Conservation (phyloP, 2,797 vertebrate species). For the Liparis tanakae region DNA sequence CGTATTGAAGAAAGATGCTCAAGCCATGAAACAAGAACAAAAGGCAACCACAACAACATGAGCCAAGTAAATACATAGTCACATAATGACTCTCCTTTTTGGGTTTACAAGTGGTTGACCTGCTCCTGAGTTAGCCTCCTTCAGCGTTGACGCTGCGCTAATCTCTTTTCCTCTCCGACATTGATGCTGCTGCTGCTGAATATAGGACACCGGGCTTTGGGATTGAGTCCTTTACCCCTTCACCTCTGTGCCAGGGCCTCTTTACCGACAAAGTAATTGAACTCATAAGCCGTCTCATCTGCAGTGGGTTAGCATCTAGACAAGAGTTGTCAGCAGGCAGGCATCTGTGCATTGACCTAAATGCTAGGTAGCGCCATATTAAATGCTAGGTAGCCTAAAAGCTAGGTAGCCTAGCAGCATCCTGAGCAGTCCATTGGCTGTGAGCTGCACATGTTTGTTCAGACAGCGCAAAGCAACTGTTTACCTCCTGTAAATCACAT, state of each 20-base stretch:
- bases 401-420: constrained; percentile 35
- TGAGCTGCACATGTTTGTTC: constrained; percentile 33
- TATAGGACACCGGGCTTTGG: constrained; percentile 42
- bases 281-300: constrained; percentile 56
- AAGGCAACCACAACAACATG: constrained; percentile 16
- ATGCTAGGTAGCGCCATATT: constrained; percentile 13
- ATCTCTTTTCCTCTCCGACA: constrained; percentile 67
- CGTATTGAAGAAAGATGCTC: constrained; percentile 18
- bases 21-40: constrained; percentile 34
- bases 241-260: constrained; percentile 25
- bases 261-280: constrained; percentile 62
- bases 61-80: constrained; percentile 22
- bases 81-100: constrained; percentile 72
- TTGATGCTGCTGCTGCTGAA: constrained; percentile 61
- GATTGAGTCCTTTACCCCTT: constrained; percentile 42
- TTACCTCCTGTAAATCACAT: constrained; percentile 1
- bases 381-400: too few relatives aligned
- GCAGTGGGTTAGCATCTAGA: constrained; percentile 44
- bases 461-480: constrained; percentile 31
- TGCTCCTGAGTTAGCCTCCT: constrained; percentile 66
- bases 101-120: constrained; percentile 61
- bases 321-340: constrained; percentile 33
- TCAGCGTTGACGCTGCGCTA: constrained; percentile 59
- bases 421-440: constrained; percentile 58
- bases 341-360: constrained; percentile 49